phyloP scores from a whole-genome alignment of 2,113 vertebrate genomes.

The Protobothrops flavoviridis region DNA sequence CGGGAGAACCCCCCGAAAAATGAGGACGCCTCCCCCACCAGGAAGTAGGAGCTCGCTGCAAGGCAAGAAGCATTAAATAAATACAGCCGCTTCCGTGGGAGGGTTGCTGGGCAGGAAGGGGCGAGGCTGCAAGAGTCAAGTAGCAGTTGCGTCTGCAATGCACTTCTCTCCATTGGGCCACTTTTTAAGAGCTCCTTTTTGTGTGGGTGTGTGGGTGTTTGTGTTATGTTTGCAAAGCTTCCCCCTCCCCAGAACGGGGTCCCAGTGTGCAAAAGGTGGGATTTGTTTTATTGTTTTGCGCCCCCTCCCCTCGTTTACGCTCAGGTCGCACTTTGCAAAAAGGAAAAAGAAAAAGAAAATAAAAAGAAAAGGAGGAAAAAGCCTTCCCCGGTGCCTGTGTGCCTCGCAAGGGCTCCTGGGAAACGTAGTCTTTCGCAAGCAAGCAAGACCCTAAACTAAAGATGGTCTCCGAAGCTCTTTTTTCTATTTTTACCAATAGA shows the following conservation, averaged over 20 bases:
- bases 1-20: not conserved
- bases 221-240: not conserved
- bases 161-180: rapidly evolving
- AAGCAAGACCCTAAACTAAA: too few relatives aligned
- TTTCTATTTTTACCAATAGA: too few relatives aligned
- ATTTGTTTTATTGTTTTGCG: not conserved
- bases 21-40: not conserved
- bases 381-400: not conserved
- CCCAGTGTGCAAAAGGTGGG: not conserved
- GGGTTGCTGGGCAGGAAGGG: not conserved
- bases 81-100: not conserved
- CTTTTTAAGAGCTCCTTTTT: not conserved
- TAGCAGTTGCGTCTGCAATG: not conserved
- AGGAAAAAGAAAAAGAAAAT: rapidly evolving
- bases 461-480: too few relatives aligned
- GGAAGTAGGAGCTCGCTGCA: not conserved
- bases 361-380: rapidly evolving
- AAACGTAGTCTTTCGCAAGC: too few relatives aligned
- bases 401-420: too few relatives aligned
- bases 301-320: not conserved
- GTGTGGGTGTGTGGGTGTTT: too few relatives aligned
- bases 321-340: too few relatives aligned
- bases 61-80: not conserved
- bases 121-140: not conserved
- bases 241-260: not conserved